Base-by-base conservation (phyloP, 2,113 vertebrate genomes). In the Ceyx margarethae region DNA sequence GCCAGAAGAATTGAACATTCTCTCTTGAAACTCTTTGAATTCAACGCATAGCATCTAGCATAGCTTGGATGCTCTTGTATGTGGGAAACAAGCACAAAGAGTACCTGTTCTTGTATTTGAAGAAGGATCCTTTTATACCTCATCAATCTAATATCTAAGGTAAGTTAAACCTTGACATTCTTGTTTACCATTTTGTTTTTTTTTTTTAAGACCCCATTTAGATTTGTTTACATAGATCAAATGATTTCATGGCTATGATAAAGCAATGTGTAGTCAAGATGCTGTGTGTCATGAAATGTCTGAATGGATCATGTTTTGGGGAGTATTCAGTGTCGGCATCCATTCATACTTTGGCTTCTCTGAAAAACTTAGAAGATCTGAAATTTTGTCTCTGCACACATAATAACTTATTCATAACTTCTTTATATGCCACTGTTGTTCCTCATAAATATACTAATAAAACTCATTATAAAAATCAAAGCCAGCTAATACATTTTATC, bases 381-480 rank as follows among this genome's bases (percentile, higher is more conserved):
- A 82, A 90, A 85, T 80, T 67, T 37, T 94, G 68, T 25, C 76
- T 89, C 75, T 87, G 57, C 81, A 85, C 64, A 85, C 79, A 40
- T 77, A 89, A 93, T 91, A 94, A 87, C 77, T 93, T 95, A 95
- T 93, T 95, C 90, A 87, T 93, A 86, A 84, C 73, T 95, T 90
- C 87, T 95, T 96, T 74, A 76, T 89, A 81, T 85, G 93, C 67
- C 9, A 57, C 66, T 66, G 26, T 91, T 93, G 83, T 56, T 93
- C 73, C 80, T 93, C 91, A 93, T 95, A 96, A 95, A 94, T 92
- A 94, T 84, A 92, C 89, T 87, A 96, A 94, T 92, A 96, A 95
- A 96, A 93, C 84, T 89, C 92, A 87, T 96, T 94, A 94, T 31
- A 94, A 79, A 93, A 93, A 96, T 95, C 87, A 95, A 93, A 95